phyloP scores from a whole-genome alignment of 2,113 vertebrate species.

The Nettapus auritus region DNA sequence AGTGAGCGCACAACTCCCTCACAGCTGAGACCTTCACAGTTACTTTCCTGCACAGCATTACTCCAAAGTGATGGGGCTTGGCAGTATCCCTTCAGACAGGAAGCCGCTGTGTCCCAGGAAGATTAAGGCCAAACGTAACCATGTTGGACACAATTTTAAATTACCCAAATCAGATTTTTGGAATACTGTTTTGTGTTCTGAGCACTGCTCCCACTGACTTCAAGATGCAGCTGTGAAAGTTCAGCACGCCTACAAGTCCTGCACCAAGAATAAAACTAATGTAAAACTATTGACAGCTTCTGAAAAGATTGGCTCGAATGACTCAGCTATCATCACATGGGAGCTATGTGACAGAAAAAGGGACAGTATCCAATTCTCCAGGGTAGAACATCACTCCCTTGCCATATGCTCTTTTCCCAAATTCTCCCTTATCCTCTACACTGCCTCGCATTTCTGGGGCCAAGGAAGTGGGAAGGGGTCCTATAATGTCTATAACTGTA shows the following conservation, averaged over 20 bases:
- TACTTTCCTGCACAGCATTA: not conserved
- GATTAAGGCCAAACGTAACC: not conserved
- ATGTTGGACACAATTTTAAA: not conserved
- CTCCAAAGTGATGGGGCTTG: not conserved
- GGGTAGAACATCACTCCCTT: not conserved
- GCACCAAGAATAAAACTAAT: conserved; percentile 36
- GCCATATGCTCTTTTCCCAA: conserved; percentile 2
- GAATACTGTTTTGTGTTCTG: not conserved
- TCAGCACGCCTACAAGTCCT: conserved; percentile 9
- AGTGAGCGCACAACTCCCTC: no score
- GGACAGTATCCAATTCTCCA: conserved; percentile 12
- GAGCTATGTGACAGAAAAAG: conserved; percentile 39
- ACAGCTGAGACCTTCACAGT: not conserved
- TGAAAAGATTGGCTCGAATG: conserved; percentile 1
- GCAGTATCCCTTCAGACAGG: not conserved
- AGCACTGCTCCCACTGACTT: not conserved
- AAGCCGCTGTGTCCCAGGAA: not conserved
- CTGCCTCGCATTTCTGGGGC: not conserved
- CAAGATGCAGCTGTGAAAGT: not conserved
- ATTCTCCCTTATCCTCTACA: not conserved
- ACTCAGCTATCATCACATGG: conserved; percentile 26
- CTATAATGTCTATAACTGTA: not conserved
- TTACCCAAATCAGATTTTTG: not conserved
- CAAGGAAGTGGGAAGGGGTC: not conserved
- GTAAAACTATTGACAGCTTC: conserved; percentile 37